Conservation (phyloP, 53 echinoderm and acorn worm genomes). For the Henricia sp. region DNA sequence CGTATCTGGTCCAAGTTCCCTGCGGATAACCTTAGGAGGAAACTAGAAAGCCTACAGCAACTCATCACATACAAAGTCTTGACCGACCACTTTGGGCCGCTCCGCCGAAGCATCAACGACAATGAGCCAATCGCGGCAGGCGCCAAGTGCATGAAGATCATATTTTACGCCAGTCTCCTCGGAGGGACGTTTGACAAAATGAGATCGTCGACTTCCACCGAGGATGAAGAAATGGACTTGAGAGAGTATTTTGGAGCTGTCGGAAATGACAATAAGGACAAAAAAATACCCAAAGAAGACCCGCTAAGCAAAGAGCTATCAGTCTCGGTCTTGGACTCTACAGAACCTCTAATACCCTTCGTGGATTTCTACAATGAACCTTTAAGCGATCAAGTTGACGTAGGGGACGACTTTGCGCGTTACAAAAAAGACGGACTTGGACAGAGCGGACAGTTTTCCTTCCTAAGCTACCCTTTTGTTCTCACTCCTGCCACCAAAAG, state of each 20-base stretch:
- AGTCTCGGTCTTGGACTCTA: slow-evolving; percentile 70
- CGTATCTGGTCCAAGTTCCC: slow-evolving; percentile 80
- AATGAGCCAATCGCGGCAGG: slow-evolving; percentile 79
- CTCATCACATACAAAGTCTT: slow-evolving; percentile 92
- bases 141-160: slow-evolving; percentile 86
- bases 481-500: slow-evolving; percentile 91
- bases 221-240: slow-evolving; percentile 70
- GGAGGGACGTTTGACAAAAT: slow-evolving; percentile 74
- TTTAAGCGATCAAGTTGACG: slow-evolving; percentile 88
- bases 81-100: slow-evolving; percentile 73
- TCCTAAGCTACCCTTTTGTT: slow-evolving; percentile 94
- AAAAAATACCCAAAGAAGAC: slow-evolving; percentile 77
- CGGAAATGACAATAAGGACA: slow-evolving; percentile 76
- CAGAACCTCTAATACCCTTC: slow-evolving; percentile 84
- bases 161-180: slow-evolving; percentile 91
- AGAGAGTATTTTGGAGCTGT: slow-evolving; percentile 81
- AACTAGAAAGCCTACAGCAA: slow-evolving; percentile 95
- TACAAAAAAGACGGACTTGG: slow-evolving; percentile 88
- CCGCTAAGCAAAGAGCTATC: slow-evolving; percentile 78
- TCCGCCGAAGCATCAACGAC: slow-evolving; percentile 68
- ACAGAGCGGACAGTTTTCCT: slow-evolving; percentile 76
- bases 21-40: slow-evolving; percentile 73
- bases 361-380: slow-evolving; percentile 97
- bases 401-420: slow-evolving; percentile 90
- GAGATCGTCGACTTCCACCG: slow-evolving; percentile 24